Evolutionary conservation across 2,797 vertebrate genomes (phyloP).

Genomic region (Myotis findleyi): DNA sequence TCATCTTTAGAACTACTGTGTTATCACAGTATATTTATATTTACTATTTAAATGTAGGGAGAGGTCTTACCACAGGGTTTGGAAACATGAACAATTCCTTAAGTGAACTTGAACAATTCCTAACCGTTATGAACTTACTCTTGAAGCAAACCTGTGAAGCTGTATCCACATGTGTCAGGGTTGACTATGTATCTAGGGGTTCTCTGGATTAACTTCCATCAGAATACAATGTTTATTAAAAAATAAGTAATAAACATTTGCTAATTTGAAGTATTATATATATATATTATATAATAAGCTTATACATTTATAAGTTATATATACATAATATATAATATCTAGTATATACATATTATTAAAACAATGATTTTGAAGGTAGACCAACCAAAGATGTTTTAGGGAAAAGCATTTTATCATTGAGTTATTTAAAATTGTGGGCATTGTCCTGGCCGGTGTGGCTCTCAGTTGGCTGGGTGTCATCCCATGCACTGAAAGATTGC

Average conservation of each 20-base stretch:
- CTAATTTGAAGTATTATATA: not conserved
- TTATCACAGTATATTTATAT: not conserved
- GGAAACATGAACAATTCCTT: not conserved
- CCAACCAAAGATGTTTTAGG: not conserved
- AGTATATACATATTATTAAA: not conserved
- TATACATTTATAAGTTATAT: not conserved
- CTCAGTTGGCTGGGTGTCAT: too few species aligned
- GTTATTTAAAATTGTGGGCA: conserved; percentile 31
- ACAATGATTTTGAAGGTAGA: not conserved
- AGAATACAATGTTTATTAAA: not conserved
- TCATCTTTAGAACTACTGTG: not conserved
- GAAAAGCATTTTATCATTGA: conserved; percentile 4
- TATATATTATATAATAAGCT: not conserved
- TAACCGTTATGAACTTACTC: not conserved
- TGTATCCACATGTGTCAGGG: not conserved
- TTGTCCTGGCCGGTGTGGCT: too few species aligned
- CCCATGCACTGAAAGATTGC: too few species aligned
- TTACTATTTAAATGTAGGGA: not conserved
- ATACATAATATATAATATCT: not conserved
- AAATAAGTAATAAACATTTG: not conserved
- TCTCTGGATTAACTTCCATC: not conserved
- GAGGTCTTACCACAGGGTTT: not conserved
- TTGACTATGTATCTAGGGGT: not conserved
- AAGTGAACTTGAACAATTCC: not conserved
- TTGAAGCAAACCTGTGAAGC: not conserved